Evolutionary conservation across 2,888 invertebrate species (phyloP).

Genomic region (Cosmia pyralina): DNA sequence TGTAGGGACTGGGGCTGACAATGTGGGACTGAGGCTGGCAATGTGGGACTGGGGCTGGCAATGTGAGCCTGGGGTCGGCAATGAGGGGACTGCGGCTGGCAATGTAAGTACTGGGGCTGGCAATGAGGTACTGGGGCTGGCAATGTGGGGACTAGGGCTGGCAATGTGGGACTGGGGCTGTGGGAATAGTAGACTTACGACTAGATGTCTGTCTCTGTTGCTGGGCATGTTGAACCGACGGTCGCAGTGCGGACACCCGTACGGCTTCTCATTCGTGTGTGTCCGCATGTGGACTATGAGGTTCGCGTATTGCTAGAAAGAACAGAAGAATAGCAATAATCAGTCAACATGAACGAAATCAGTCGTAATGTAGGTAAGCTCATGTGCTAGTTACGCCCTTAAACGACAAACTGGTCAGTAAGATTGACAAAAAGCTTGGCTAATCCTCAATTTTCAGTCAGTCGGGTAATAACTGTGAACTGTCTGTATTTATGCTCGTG

Average conservation of each 20-base stretch:
- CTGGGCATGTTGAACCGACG: conserved; percentile 87
- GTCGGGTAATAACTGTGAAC: too few species aligned
- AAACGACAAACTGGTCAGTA: neutral
- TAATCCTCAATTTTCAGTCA: neutral
- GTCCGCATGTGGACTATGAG: conserved; percentile 87
- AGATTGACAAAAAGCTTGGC: neutral
- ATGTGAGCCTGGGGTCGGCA: too few species aligned
- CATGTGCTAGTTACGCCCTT: neutral
- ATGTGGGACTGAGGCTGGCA: too few species aligned
- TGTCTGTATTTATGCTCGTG: too few species aligned
- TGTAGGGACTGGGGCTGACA: neutral
- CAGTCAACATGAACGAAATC: neutral
- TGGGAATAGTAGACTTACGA: conserved; percentile 72
- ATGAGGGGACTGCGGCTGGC: too few species aligned
- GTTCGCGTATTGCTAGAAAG: conserved; percentile 86
- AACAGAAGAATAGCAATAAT: neutral
- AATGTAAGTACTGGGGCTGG: too few species aligned
- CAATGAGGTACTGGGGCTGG: too few species aligned
- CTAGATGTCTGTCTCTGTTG: conserved; percentile 85
- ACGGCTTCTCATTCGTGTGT: conserved; percentile 87
- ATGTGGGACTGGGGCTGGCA: too few species aligned
- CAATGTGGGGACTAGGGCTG: too few species aligned
- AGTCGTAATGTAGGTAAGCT: neutral
- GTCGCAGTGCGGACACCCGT: conserved; percentile 86
- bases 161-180: neutral